Conservation (phyloP, 2,113 vertebrate genomes). For the Aegypius monachus region DNA sequence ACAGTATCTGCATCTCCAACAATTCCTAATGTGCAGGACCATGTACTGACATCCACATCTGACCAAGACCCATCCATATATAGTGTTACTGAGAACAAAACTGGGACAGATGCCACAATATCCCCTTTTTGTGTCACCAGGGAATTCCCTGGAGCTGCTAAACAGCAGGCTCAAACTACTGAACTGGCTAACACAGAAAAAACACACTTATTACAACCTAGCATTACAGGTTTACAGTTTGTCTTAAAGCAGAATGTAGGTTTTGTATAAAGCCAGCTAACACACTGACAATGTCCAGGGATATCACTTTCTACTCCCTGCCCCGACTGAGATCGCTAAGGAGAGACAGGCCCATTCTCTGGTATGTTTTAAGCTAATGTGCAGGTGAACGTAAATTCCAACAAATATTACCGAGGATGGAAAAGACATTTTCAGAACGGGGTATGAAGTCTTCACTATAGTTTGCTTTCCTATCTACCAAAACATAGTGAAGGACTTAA, state of each 20-base stretch:
- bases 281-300: not conserved
- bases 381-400: not conserved
- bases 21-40: not conserved
- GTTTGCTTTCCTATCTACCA: not conserved
- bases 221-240: not conserved
- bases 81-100: not conserved
- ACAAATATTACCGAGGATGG: not conserved
- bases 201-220: fast-evolving
- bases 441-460: not conserved
- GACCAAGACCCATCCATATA: not conserved
- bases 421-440: not conserved
- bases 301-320: not conserved
- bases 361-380: not conserved
- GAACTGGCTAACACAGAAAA: not conserved
- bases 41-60: not conserved
- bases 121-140: not conserved
- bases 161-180: not conserved
- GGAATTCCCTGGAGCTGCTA: not conserved
- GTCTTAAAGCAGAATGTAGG: not conserved
- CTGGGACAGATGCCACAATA: not conserved
- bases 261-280: not conserved
- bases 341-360: not conserved
- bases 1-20: not conserved
- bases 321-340: not conserved
- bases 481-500: not conserved